A percentile compares a stretch with the other conserved stretches of the same genome.
These are phyloP conservation scores for Alloscopus bannaensis DNA, from an alignment of 2,888 invertebrate species.

Conservation along the genomic window DNA sequence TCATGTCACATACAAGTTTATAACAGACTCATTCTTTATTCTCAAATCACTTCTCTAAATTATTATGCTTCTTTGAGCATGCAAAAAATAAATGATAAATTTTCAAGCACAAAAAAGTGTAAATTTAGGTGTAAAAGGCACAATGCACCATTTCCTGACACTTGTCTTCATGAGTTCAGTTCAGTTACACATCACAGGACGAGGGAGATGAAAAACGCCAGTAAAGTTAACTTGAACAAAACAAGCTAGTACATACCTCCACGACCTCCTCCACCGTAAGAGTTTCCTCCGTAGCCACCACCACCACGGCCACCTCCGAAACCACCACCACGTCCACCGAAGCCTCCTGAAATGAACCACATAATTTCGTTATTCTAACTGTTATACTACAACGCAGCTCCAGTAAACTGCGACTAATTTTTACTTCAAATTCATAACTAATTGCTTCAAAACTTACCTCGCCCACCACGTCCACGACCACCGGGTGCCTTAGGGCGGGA, in stretches of 20 bases:
- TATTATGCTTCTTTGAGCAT: conserved; percentile 25
- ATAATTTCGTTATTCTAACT: not conserved
- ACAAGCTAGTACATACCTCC: conserved; percentile 60
- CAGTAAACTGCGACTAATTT: not conserved
- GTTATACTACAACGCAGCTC: not conserved
- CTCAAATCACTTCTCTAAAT: not conserved
- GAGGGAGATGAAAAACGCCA: conserved; percentile 60
- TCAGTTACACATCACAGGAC: conserved; percentile 30
- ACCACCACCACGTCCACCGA: conserved; percentile 76
- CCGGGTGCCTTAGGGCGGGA: conserved; percentile 78
- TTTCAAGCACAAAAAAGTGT: conserved; percentile 16
- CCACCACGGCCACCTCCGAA: conserved; percentile 84
- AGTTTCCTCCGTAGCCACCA: conserved; percentile 79
- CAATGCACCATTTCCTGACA: conserved; percentile 62
- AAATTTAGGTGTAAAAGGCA: conserved; percentile 42
- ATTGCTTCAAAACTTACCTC: conserved; percentile 51
- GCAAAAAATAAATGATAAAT: conserved; percentile 34
- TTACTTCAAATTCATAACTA: not conserved
- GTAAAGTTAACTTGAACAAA: conserved; percentile 32
- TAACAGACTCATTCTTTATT: not conserved
- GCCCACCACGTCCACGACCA: conserved; percentile 69
- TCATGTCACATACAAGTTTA: not conserved
- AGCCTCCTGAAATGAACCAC: conserved; percentile 52
- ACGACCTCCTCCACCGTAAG: conserved; percentile 75
- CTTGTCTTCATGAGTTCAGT: conserved; percentile 41